A percentile compares a stretch with the other conserved stretches of the same genome.
Conservation (phyloP, 2,113 vertebrate species). For the Cephalopholis sonnerati region DNA sequence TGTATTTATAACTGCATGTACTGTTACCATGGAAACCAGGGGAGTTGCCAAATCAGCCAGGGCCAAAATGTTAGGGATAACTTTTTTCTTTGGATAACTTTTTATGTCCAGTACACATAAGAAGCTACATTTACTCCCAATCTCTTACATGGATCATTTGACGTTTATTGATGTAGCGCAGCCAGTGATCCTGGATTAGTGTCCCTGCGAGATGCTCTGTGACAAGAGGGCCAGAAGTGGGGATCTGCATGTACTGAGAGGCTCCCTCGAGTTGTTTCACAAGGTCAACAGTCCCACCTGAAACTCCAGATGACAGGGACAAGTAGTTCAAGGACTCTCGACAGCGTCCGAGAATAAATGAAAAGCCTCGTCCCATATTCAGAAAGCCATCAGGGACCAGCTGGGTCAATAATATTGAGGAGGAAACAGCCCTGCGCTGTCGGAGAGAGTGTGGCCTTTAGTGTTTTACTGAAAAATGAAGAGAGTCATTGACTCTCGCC, state of each 20-base stretch:
- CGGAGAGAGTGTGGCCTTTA: constrained; percentile 41
- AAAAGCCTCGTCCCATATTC: constrained; percentile 74
- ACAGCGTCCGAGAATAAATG: constrained; percentile 63
- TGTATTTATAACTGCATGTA: not conserved
- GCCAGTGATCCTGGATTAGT: constrained; percentile 31
- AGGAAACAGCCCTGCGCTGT: not conserved
- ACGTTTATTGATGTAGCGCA: constrained; percentile 23
- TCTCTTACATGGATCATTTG: constrained; percentile 1
- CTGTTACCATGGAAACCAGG: not conserved
- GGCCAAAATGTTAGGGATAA: not conserved
- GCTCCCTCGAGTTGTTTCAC: constrained; percentile 44
- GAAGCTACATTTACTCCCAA: not conserved
- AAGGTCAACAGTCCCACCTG: constrained; percentile 65
- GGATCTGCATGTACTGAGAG: constrained; percentile 31
- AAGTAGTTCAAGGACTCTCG: constrained; percentile 75
- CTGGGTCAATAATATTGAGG: constrained; percentile 67
- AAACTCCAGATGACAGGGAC: constrained; percentile 58
- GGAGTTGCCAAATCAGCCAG: not conserved
- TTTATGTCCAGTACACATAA: not conserved
- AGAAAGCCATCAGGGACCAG: constrained; percentile 46
- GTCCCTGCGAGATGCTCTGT: constrained; percentile 33
- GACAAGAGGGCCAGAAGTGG: constrained; percentile 18
- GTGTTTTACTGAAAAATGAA: constrained; percentile 50
- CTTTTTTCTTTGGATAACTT: not conserved
- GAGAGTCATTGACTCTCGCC: constrained; percentile 12